Conservation (phyloP, 2,888 invertebrate species). For the Xestia xanthographa region DNA sequence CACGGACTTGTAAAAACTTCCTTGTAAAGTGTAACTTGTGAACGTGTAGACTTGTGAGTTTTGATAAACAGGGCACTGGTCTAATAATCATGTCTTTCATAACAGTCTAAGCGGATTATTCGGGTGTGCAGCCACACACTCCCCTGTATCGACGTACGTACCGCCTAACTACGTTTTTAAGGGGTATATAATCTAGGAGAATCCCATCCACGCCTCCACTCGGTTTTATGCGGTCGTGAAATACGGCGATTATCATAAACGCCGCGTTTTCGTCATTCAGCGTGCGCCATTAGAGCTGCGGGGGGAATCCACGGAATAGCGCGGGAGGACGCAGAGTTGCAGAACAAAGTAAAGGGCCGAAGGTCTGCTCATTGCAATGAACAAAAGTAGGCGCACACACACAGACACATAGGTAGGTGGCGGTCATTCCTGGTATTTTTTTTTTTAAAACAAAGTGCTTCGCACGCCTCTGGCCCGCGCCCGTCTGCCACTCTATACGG, state of each 20-base stretch:
- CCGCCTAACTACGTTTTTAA: constrained; percentile 64
- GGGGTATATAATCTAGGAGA: constrained; percentile 72
- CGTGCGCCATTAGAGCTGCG: constrained; percentile 76
- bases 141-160: constrained; percentile 46
- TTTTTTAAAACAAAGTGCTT: neutral
- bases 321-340: constrained; percentile 35
- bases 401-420: too few species aligned
- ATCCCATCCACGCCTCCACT: constrained; percentile 74
- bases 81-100: neutral
- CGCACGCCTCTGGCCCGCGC: neutral
- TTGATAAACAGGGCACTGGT: too few species aligned
- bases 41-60: too few species aligned
- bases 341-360: neutral
- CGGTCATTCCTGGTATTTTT: neutral
- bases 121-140: neutral
- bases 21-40: too few species aligned
- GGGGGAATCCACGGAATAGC: constrained; percentile 43
- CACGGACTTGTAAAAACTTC: too few species aligned
- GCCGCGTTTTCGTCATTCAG: constrained; percentile 83
- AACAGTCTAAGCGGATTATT: neutral
- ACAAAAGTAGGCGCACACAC: neutral
- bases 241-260: constrained; percentile 87
- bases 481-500: neutral
- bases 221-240: constrained; percentile 82
- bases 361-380: neutral